Conservation (phyloP, 2,888 invertebrate species). For the Hirtodrosophila trivittata region DNA sequence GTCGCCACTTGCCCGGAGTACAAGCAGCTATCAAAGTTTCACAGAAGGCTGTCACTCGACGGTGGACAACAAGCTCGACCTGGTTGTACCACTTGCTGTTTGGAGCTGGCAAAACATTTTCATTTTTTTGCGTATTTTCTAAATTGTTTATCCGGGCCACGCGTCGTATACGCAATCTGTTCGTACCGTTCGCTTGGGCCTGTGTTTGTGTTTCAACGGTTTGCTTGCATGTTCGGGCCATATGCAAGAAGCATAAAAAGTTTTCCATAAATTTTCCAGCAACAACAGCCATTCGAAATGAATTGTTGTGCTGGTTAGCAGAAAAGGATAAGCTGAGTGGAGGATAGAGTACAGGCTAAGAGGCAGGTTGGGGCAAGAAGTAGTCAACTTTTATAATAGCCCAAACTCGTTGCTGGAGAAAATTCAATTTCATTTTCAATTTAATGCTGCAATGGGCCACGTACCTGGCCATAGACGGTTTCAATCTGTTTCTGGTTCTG, state of each 20-base stretch:
- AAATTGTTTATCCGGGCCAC: slow-evolving; percentile 26
- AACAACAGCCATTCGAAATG: slow-evolving; percentile 59
- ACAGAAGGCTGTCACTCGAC: slow-evolving; percentile 48
- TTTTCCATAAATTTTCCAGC: slow-evolving; percentile 63
- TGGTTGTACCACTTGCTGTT: background rate
- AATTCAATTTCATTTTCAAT: slow-evolving; percentile 77
- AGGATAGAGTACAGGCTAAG: background rate
- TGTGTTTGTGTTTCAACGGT: slow-evolving; percentile 7
- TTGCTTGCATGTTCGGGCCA: slow-evolving; percentile 33
- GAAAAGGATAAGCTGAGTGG: slow-evolving; percentile 21
- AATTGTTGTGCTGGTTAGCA: slow-evolving; percentile 55
- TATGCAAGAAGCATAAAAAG: slow-evolving; percentile 63
- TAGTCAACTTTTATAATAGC: slow-evolving; percentile 64
- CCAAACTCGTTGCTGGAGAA: slow-evolving; percentile 31
- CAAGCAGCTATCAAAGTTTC: slow-evolving; percentile 35
- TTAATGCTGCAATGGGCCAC: slow-evolving; percentile 72
- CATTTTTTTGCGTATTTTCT: slow-evolving; percentile 41
- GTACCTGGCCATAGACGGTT: slow-evolving; percentile 42
- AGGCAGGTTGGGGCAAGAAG: background rate
- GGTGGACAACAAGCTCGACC: slow-evolving; percentile 3
- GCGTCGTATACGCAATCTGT: slow-evolving; percentile 52
- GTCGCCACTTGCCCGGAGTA: slow-evolving; percentile 3
- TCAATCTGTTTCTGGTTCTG: slow-evolving; percentile 36
- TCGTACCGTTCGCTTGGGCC: slow-evolving; percentile 4
- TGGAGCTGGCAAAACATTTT: slow-evolving; percentile 21